Percentiles rank a stretch among this genome's conserved stretches.
Conservation (phyloP, 2,888 invertebrate genomes). For the Agrochola circellaris region DNA sequence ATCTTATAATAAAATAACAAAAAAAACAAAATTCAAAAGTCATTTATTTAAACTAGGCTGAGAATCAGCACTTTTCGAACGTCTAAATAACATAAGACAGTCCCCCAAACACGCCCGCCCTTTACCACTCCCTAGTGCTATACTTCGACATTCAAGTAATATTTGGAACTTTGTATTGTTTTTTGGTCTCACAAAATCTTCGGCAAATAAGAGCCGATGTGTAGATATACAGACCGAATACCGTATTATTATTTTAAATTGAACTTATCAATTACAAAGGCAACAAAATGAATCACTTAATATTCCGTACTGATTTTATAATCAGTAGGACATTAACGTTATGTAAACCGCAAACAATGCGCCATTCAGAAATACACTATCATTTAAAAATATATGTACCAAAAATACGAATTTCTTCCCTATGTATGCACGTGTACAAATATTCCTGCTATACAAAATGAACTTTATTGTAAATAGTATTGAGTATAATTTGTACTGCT, state of each 20-base stretch:
- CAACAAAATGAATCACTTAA: not conserved
- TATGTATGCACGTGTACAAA: not conserved
- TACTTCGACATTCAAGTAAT: not conserved
- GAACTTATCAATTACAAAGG: constrained; percentile 13
- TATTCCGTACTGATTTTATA: not conserved
- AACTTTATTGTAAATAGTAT: not conserved
- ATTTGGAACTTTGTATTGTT: not conserved
- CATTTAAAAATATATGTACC: not conserved
- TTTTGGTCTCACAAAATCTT: not conserved
- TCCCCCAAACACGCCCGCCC: too few relatives aligned
- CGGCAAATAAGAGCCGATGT: not conserved
- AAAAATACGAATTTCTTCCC: constrained; percentile 15
- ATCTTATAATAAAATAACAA: not conserved
- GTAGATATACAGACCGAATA: not conserved
- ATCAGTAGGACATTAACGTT: constrained; percentile 11
- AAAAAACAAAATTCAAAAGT: too few relatives aligned
- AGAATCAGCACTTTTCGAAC: too few relatives aligned
- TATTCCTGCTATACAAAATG: not conserved
- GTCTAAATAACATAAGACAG: too few relatives aligned
- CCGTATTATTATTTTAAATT: not conserved
- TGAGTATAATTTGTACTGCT: not conserved
- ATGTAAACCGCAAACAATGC: constrained; percentile 32
- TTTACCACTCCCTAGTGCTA: too few relatives aligned
- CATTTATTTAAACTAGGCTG: too few relatives aligned
- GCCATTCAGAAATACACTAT: constrained; percentile 28